Evolutionary conservation across 2,888 invertebrate species (phyloP), one percentile per base, ranked within the genome.

Genomic region (Lithophane leautieri): DNA sequence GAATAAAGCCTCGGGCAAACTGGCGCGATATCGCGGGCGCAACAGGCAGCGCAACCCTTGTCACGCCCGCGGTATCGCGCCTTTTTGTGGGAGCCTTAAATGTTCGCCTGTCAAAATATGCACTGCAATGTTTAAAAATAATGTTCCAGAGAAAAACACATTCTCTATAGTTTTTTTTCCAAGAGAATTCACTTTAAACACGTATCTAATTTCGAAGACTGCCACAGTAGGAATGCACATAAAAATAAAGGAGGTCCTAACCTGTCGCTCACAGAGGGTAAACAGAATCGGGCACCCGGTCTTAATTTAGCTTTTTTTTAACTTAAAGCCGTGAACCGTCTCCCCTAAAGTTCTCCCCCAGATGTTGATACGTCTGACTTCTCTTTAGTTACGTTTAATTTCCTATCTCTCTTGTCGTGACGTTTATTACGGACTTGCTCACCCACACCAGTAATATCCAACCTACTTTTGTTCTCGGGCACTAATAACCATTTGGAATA

Each of bases 321-420:
- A 76, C 62, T 83, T 82, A 52, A 80, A 79, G 85, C 90, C 85
- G 73, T 78, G 76, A 82, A 66, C 78, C 56, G 76, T 54, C 79
- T 76, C 79, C 92, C 93, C 93, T 90, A 88, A 93, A 93, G 88
- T 93, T 92, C 89, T 91, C 93, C 94, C 94, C 92, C 89, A 92
- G 93, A 93, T 93, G 92, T 88, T 91, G 91, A 92, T 93, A 92
- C 92, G 93, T 90, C 85, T 90, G 92, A 93, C 92, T 95, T 93
- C 92, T 92, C 94, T 95, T 94, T 95, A 96, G 95, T 96, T 96
- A 95, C 93, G 92, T 95, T 95, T 95, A 95, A 95, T 95, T 95
- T 95, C 94, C 95, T 94, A 94, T 95, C 94, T 94, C 91, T 93
- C 93, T 93, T 93, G 92, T 91, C 93, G 91, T 94, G 95, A 95